Evolutionary conservation across 2,113 vertebrate genomes (phyloP).

Genomic region (Macrotus californicus): DNA sequence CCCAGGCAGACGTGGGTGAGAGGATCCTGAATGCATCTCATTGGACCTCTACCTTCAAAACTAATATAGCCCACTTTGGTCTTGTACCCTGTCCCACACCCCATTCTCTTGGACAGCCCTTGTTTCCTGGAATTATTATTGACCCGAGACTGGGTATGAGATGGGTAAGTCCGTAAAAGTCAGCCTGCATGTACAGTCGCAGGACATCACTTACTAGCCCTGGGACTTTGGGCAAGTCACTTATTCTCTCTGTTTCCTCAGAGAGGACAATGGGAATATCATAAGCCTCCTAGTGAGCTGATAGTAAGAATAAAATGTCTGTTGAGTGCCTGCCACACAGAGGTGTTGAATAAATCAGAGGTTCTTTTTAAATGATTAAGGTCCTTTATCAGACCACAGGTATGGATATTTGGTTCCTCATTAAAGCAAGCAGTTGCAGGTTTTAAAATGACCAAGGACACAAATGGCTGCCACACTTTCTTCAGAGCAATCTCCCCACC

Average conservation of each 20-base stretch:
- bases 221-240: not conserved
- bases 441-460: not conserved
- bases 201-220: not conserved
- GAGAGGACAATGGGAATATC: not conserved
- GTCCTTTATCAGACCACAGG: not conserved
- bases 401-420: not conserved
- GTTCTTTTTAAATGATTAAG: not conserved
- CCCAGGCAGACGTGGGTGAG: not conserved
- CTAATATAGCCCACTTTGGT: accelerated
- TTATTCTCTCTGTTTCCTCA: not conserved
- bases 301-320: not conserved
- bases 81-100: not conserved
- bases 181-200: not conserved
- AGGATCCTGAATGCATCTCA: not conserved
- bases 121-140: not conserved
- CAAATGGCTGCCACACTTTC: not conserved
- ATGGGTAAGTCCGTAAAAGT: not conserved
- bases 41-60: not conserved
- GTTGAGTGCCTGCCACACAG: not conserved
- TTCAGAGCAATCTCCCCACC: not conserved
- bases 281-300: not conserved
- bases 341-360: not conserved
- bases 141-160: not conserved
- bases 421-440: not conserved
- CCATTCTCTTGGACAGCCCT: not conserved